Conservation (phyloP, 1,140 invertebrate genomes). For the Nomia melanderi region DNA sequence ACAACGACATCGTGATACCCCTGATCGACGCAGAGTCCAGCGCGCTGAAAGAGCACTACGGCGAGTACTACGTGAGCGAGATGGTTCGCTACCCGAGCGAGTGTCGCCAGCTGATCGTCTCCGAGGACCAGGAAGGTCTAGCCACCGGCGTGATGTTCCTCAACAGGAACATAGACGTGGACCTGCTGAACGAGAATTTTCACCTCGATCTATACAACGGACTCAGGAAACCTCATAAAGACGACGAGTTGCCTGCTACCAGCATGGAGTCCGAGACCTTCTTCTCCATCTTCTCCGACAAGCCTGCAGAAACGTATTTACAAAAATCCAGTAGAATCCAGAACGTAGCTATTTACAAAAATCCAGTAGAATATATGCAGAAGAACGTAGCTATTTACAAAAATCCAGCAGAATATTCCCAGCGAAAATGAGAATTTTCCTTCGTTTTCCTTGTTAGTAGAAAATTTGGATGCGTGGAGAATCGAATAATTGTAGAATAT, state of each 20-base stretch:
- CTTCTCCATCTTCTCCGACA: background rate
- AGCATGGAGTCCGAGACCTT: background rate
- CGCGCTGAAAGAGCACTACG: slow-evolving; percentile 83
- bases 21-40: slow-evolving; percentile 83
- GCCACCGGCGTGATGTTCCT: slow-evolving; percentile 85
- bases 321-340: too few relatives aligned
- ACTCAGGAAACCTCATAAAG: slow-evolving; percentile 77
- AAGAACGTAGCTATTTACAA: too few relatives aligned
- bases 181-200: slow-evolving; percentile 85
- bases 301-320: background rate
- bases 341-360: too few relatives aligned
- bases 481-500: too few relatives aligned
- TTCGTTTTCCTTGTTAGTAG: too few relatives aligned
- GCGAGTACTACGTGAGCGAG: slow-evolving; percentile 87
- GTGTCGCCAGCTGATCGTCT: slow-evolving; percentile 74
- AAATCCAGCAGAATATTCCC: too few relatives aligned
- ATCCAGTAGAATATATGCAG: too few relatives aligned
- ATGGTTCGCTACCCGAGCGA: slow-evolving; percentile 79
- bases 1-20: slow-evolving; percentile 87
- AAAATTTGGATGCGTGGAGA: too few relatives aligned
- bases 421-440: too few relatives aligned
- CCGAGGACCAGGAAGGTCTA: slow-evolving; percentile 80
- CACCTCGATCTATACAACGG: slow-evolving; percentile 85
- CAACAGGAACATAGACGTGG: slow-evolving; percentile 84
- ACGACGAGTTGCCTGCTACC: background rate